Conservation (phyloP, 2,888 invertebrate genomes). For the Caenorhabditis plicata region DNA sequence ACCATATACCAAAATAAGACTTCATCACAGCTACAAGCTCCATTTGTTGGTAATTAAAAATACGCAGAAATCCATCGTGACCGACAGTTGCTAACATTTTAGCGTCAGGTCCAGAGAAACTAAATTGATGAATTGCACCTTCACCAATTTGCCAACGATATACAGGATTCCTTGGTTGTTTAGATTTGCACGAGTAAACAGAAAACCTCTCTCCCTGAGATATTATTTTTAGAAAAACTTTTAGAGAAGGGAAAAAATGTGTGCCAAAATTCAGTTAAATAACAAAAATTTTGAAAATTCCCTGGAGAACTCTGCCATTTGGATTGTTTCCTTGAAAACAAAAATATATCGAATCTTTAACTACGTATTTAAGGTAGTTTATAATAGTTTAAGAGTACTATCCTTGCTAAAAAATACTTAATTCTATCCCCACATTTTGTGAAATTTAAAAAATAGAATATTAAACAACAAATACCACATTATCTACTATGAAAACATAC, state of each 20-base stretch:
- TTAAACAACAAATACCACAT: too few relatives aligned
- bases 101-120: conserved; percentile 87
- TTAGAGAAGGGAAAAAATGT: not conserved
- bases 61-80: conserved; percentile 83
- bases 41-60: conserved; percentile 96
- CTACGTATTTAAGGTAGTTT: too few relatives aligned
- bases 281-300: not conserved
- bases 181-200: conserved; percentile 92
- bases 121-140: conserved; percentile 84
- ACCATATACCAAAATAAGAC: conserved; percentile 84
- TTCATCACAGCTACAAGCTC: conserved; percentile 80
- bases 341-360: too few relatives aligned
- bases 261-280: too few relatives aligned
- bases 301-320: too few relatives aligned
- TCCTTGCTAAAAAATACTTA: too few relatives aligned
- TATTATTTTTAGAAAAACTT: too few relatives aligned
- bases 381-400: too few relatives aligned
- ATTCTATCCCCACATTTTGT: too few relatives aligned
- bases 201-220: conserved; percentile 84
- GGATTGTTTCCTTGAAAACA: too few relatives aligned
- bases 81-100: conserved; percentile 89
- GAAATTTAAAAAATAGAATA: too few relatives aligned
- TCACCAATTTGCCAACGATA: conserved; percentile 73
- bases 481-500: too few relatives aligned
- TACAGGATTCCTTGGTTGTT: conserved; percentile 92